Evolutionary conservation across 2,113 vertebrate genomes (phyloP), one percentile per base, ranked within the genome.

Genomic region (Formicarius rufipectus): DNA sequence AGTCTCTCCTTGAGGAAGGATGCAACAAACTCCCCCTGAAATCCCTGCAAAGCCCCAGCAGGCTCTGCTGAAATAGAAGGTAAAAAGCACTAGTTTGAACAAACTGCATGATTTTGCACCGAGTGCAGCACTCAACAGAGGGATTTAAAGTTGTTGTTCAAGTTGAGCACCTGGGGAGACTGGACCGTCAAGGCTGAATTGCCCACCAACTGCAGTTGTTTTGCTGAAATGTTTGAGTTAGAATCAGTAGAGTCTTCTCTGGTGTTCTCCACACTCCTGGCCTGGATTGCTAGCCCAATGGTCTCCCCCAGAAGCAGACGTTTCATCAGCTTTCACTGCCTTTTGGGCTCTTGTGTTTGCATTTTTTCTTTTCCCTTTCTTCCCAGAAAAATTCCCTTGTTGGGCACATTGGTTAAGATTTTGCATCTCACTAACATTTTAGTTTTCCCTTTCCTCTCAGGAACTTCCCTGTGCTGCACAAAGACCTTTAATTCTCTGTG

Each of bases 81-180:
- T 49, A 18, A 60, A 67, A 85, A 62, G 3, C 14, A 30, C 16
- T 47, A 2, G 8, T 59, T 72, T 42, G 55, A 84, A 39, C 10
- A 69, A 63, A 63, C 20, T 0, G 0, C 14, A 0, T 2, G 22
- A 4, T 50, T 89, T 30, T 23, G 20, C 17, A 7, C 12, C 0
- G 1, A 23, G 18, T 20, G 2, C 27, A 47, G 56, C 14, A 16
- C 25, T 80, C 31, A 66, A 16, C 9, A 47, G 30, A 13, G 30
- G 49, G 27, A 84, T 71, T 49, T 37, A 15, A 73, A 68, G 14
- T 37, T 5, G 1, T 30, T n/a, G 10, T 49, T 82, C 78, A 47
- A 68, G 66, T 22, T 49, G 22, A 42, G 17, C 6, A 8, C 13
- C 18, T 0, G 1, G 27, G 23, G 37, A 47, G 49, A 10, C 12